Base-by-base conservation (phyloP, 2,797 vertebrate species). In the Melanotaenia parkinsoni region DNA sequence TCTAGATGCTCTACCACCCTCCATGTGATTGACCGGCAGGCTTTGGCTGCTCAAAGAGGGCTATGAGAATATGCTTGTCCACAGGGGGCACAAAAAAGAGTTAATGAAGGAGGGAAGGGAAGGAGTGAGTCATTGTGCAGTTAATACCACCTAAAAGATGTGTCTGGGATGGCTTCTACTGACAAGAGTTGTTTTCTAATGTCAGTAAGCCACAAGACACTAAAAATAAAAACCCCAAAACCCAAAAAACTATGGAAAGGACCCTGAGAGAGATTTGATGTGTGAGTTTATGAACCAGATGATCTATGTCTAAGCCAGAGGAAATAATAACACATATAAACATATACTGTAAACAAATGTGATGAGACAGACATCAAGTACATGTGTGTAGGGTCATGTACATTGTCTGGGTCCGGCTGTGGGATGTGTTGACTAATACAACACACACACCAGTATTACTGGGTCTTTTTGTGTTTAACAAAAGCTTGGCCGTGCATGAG, bases 61-160 rank as follows among this genome's bases (percentile, higher is more conserved):
- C 72, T 61, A 76, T 80, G 79, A 79, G 30, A 70, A 70, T 61
- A 64, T 63, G 70, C 16, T 61, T 81, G 77, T 69, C 63, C 67
- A 35, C 37, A 11, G 20, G 59, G 63, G 37, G 60, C 53, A 72
- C 51, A 58, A 67, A 79, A 30, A 70, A 78, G 76, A 12, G 26
- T 37, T 43, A 70, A 81, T 76, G 78, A 75, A 79, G 72, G 71
- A 53, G 64, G 58, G 63, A 60, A 79, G 74, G 74, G 81, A 85
- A 84, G 62, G 72, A 84, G 68, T 81, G 79, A 85, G 74, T 85
- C 81, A 74, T 79, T 83, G 77, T 68, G 70, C 71, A 87, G 75
- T 86, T 81, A 74, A 80, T 77, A 86, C 79, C 59, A 65, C 77
- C 74, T 71, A 66, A 64, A 81, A 72, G 79, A 80, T 57, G 70